Percentiles rank a stretch among this genome's conserved stretches.
Conservation (phyloP, 37 sponge, comb jelly and placozoan genomes). For the Chondrilla cf. caribensis region DNA sequence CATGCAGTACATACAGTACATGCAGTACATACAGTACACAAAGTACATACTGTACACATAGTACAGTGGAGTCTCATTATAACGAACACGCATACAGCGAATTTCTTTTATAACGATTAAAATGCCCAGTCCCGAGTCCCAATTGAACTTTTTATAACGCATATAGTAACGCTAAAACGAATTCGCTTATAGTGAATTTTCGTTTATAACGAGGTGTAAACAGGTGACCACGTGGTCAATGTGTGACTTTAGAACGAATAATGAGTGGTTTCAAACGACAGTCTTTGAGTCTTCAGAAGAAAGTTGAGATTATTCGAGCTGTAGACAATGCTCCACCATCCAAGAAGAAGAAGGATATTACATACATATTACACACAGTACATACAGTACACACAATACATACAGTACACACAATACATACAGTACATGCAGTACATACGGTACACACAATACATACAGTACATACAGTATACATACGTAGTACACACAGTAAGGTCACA, state of each 20-base stretch:
- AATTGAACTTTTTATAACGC: neutral
- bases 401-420: too few species aligned
- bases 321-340: slow-evolving; percentile 13
- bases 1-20: too few species aligned
- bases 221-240: neutral
- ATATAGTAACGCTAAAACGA: neutral
- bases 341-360: too few species aligned
- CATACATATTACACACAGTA: too few species aligned
- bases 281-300: slow-evolving; percentile 2
- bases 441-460: too few species aligned
- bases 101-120: neutral
- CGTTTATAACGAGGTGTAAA: neutral
- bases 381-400: too few species aligned
- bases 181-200: slow-evolving; percentile 17
- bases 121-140: neutral
- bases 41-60: too few species aligned
- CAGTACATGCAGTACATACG: too few species aligned
- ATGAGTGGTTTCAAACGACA: neutral
- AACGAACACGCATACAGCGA: slow-evolving; percentile 2
- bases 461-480: too few species aligned
- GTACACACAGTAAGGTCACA: too few species aligned
- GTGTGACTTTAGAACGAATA: neutral
- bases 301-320: slow-evolving; percentile 3
- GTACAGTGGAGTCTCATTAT: slow-evolving; percentile 16
- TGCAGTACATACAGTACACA: too few species aligned